Evolutionary conservation across 2,113 vertebrate species (phyloP).

Genomic region (Prunella fulvescens): DNA sequence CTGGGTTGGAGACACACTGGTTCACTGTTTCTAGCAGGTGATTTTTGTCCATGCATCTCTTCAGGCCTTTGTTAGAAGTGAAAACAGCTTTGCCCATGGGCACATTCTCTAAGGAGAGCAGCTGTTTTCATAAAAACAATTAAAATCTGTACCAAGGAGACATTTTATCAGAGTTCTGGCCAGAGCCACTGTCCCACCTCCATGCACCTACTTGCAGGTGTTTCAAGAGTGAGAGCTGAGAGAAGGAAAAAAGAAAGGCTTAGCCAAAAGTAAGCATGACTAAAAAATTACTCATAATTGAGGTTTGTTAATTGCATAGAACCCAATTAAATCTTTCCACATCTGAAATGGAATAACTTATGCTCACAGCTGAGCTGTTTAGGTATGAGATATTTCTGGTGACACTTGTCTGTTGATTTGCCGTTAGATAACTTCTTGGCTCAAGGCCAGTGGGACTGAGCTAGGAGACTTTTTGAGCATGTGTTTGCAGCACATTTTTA

Average conservation of each 20-base stretch:
- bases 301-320: conserved; percentile 58
- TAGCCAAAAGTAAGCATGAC: conserved; percentile 47
- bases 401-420: conserved; percentile 60
- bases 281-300: conserved; percentile 59
- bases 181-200: not conserved
- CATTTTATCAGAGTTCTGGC: conserved; percentile 39
- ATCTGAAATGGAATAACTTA: conserved; percentile 57
- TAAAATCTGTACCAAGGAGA: conserved; percentile 18
- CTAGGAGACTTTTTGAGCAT: conserved; percentile 29
- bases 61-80: not conserved
- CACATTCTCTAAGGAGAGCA: conserved; percentile 23
- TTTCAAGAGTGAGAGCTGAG: conserved; percentile 26
- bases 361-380: conserved; percentile 16
- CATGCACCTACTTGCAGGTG: conserved; percentile 35
- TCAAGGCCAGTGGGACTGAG: not conserved
- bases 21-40: conserved; percentile 25
- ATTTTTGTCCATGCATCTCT: not conserved
- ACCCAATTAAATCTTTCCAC: conserved; percentile 58
- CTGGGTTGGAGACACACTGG: not conserved
- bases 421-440: conserved; percentile 50
- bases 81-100: not conserved
- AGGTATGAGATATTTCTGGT: conserved; percentile 16
- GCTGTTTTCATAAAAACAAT: conserved; percentile 32
- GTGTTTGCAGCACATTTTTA: conserved; percentile 57
- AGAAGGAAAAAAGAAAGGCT: conserved; percentile 10